These are phyloP conservation scores for Andrena praecox DNA, from an alignment of 2,888 invertebrate species.

Conservation along the genomic window DNA sequence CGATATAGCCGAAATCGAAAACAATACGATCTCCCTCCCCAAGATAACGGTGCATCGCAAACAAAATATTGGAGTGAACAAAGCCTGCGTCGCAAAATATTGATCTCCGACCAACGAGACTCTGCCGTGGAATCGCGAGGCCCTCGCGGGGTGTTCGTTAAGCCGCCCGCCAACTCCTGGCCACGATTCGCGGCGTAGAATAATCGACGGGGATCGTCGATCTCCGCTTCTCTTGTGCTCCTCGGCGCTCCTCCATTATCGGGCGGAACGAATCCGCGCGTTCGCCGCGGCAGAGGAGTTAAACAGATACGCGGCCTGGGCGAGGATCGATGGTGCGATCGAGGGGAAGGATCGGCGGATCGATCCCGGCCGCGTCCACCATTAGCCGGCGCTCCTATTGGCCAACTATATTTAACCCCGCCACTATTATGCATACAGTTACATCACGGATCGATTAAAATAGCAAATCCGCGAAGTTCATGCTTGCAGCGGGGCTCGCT, in stretches of 20 bases:
- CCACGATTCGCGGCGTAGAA: background rate
- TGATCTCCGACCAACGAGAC: background rate
- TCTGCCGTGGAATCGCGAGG: background rate
- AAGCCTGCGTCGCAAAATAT: background rate
- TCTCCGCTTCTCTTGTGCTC: too few species aligned
- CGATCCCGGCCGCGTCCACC: background rate
- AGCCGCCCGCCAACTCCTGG: slow-evolving; percentile 6
- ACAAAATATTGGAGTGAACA: slow-evolving; percentile 6
- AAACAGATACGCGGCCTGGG: background rate
- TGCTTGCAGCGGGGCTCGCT: slow-evolving; percentile 13
- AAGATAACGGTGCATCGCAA: slow-evolving; percentile 3
- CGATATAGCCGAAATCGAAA: background rate
- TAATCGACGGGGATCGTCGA: slow-evolving; percentile 11
- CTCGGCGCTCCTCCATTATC: background rate
- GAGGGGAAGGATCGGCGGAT: background rate
- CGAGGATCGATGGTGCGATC: background rate
- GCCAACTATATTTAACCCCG: slow-evolving; percentile 62
- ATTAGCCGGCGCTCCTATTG: slow-evolving; percentile 28
- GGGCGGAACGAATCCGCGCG: too few species aligned
- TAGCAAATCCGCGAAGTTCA: slow-evolving; percentile 67
- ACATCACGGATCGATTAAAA: slow-evolving; percentile 71
- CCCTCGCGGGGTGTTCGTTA: background rate
- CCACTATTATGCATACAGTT: slow-evolving; percentile 66
- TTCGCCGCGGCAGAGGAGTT: too few species aligned
- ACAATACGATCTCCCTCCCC: background rate